A percentile compares a stretch with the other conserved stretches of the same genome.
Conservation (phyloP, 53 echinoderm and acorn worm species). For the Temnopleurus reevesii region DNA sequence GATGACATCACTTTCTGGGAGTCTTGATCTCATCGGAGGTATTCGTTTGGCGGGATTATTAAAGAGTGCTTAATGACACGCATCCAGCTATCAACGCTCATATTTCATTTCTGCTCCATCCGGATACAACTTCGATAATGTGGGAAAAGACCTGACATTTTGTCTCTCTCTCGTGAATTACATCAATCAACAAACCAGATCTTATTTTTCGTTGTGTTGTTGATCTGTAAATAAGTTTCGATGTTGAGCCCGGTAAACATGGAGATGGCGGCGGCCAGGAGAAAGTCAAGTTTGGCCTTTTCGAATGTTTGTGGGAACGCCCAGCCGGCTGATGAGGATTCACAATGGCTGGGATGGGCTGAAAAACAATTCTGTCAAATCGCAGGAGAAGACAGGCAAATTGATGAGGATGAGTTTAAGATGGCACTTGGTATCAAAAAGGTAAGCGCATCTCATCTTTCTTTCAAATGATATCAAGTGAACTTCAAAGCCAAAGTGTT, state of each 20-base stretch:
- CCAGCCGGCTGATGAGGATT: conserved; percentile 76
- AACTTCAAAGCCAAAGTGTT: neutral
- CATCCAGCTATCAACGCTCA: neutral
- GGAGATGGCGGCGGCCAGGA: conserved; percentile 52
- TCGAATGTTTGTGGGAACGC: conserved; percentile 58
- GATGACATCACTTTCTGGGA: neutral
- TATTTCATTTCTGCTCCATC: neutral
- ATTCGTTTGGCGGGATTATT: neutral
- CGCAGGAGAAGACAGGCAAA: conserved; percentile 89
- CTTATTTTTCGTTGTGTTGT: neutral
- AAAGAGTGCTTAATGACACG: neutral
- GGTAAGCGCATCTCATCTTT: conserved; percentile 57
- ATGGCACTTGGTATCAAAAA: conserved; percentile 86
- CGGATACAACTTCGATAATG: neutral
- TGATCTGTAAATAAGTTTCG: neutral
- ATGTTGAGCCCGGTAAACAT: neutral
- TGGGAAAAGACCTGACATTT: conserved; percentile 30
- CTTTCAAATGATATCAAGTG: neutral
- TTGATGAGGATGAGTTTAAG: conserved; percentile 92
- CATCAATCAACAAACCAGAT: neutral
- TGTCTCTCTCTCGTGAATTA: neutral
- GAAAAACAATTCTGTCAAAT: conserved; percentile 86
- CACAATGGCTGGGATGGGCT: conserved; percentile 87
- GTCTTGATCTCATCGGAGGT: neutral
- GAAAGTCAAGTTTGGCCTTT: conserved; percentile 53